Evolutionary conservation across 1,140 invertebrate genomes (phyloP).

Genomic region (Coboldia fuscipes): DNA sequence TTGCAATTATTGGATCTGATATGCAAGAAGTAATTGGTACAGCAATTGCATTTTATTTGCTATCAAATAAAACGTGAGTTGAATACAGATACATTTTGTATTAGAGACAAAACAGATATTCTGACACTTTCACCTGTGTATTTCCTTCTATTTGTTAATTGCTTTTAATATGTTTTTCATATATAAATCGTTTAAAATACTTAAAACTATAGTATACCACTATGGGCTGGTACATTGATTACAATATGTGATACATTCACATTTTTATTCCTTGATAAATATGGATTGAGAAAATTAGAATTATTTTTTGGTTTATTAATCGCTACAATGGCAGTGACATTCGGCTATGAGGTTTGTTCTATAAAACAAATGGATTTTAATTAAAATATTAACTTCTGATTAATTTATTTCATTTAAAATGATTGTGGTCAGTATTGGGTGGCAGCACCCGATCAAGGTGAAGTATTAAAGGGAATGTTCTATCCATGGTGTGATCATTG

Average conservation of each 20-base stretch:
- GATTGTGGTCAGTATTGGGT: constrained; percentile 39
- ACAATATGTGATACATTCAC: constrained; percentile 82
- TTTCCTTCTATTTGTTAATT: too few species aligned
- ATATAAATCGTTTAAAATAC: constrained; percentile 1
- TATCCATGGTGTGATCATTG: constrained; percentile 61
- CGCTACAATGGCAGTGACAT: constrained; percentile 64
- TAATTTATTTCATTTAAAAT: neutral
- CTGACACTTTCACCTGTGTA: too few species aligned
- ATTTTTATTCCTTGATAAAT: constrained; percentile 81
- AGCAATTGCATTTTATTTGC: constrained; percentile 72
- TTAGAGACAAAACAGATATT: neutral
- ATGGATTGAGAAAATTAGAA: constrained; percentile 77
- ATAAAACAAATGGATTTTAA: neutral
- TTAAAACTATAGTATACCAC: constrained; percentile 41
- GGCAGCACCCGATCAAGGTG: constrained; percentile 43
- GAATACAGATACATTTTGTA: neutral
- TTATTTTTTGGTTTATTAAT: constrained; percentile 73
- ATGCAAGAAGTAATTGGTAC: constrained; percentile 90
- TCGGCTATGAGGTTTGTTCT: constrained; percentile 64
- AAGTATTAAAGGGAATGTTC: constrained; percentile 62
- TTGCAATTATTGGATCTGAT: constrained; percentile 84
- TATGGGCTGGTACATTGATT: constrained; percentile 71
- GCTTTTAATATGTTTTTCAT: too few species aligned
- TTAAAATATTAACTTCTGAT: neutral
- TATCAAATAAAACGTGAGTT: constrained; percentile 63